Evolutionary conservation across 2,113 vertebrate genomes (phyloP), one percentile per base, ranked within the genome.

Genomic region (Psittacula cyanocephala): DNA sequence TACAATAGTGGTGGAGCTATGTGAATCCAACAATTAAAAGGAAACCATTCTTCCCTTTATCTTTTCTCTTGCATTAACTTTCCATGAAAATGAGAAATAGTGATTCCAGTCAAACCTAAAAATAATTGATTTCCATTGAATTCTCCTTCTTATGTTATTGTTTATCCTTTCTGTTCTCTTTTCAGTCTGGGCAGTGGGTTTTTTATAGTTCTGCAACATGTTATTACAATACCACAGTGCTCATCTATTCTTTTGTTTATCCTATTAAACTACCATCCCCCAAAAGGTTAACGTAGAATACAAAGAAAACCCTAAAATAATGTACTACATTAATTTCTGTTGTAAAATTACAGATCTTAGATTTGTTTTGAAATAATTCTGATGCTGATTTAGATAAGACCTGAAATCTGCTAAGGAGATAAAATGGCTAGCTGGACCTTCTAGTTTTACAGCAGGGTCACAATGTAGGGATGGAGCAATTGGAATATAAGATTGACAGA

Each of bases 371-470:
- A 71, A 52, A 33, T 69, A 74, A 10, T 88, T 94, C 19, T 74
- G 52, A 44, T 47, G 52, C 44, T 92, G 35, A 96, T 96, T 91
- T 87, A 95, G 13, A 17, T 75, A 53, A 43, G 14, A 76, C 5
- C 62, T 52, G 35, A 92, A 93, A 78, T 89, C 41, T 94, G 25
- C 44, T 70, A 89, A 81, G 17, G 50, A 81, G 17, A 49, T 93
- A 70, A 95, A 95, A 81, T 95, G 60, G 23, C 28, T 85, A 96
- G 68, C 84, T 93, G 84, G 79, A 93, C 57, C 5, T 88, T 96
- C 19, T 63, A 47, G n/a, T 74, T 93, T 74, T 79, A 87, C 71
- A 92, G 47, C 55, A 95, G 71, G 50, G 65, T 96, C 76, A 89
- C 64, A 60, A 80, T 44, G 5, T 70, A 72, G 86, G 78, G 44